Percentiles rank a stretch among this genome's conserved stretches.
These are phyloP conservation scores for Blastobasis adustella DNA, from an alignment of 2,888 invertebrate genomes.

Conservation along the genomic window DNA sequence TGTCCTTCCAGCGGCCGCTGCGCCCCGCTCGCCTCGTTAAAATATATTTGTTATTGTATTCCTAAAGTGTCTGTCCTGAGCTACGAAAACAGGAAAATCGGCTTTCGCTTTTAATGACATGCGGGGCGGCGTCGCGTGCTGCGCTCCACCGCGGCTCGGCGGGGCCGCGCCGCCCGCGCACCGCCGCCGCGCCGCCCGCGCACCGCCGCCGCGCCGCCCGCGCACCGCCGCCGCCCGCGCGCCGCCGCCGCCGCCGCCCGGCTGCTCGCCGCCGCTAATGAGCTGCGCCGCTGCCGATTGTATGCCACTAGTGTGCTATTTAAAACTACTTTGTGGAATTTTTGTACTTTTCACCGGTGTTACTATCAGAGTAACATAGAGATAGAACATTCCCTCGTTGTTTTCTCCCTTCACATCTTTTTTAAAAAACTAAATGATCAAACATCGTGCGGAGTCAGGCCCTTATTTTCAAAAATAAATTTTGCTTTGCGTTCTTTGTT, in stretches of 20 bases:
- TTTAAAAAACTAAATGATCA: too few relatives aligned
- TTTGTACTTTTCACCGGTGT: too few relatives aligned
- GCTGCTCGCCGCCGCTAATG: not conserved
- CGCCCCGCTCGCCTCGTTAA: too few relatives aligned
- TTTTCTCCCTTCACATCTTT: too few relatives aligned
- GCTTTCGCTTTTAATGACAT: slow-evolving; percentile 4
- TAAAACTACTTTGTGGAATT: too few relatives aligned
- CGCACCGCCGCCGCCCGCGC: not conserved
- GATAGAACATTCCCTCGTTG: too few relatives aligned
- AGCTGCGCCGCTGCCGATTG: not conserved
- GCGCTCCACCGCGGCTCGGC: not conserved
- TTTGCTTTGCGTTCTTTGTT: too few relatives aligned
- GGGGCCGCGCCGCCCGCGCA: not conserved
- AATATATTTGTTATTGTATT: not conserved
- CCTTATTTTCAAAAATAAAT: too few relatives aligned
- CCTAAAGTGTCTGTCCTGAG: not conserved
- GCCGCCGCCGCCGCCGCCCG: not conserved
- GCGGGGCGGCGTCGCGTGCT: not conserved
- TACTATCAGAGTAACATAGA: too few relatives aligned
- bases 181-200: not conserved
- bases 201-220: not conserved
- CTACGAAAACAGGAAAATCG: slow-evolving; percentile 3
- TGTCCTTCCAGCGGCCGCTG: too few relatives aligned
- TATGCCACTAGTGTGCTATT: too few relatives aligned
- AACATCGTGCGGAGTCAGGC: too few relatives aligned